phyloP scores from a whole-genome alignment of 2,888 invertebrate genomes.

The Oasisia sp. region DNA sequence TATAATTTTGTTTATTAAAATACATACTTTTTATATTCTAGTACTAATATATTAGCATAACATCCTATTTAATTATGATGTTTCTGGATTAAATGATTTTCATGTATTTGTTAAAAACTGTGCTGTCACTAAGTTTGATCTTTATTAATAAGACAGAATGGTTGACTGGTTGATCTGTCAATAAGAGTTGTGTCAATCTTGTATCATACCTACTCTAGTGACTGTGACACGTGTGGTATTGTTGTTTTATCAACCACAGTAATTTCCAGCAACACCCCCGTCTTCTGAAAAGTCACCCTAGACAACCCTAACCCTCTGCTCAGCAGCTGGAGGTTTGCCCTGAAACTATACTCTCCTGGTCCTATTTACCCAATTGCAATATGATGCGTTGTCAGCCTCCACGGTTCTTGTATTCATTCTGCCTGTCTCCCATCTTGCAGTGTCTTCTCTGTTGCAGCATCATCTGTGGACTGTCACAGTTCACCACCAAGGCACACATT shows the following conservation, averaged over 20 bases:
- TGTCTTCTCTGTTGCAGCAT: not conserved
- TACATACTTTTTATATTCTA: not conserved
- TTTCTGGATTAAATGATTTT: not conserved
- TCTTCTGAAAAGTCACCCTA: no score
- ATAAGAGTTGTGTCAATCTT: not conserved
- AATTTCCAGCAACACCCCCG: no score
- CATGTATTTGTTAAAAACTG: not conserved
- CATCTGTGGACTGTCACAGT: not conserved
- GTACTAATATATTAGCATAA: not conserved
- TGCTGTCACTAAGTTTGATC: not conserved
- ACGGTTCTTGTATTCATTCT: not conserved
- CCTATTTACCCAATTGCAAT: not conserved
- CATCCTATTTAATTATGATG: not conserved
- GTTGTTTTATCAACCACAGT: no score
- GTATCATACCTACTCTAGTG: not conserved
- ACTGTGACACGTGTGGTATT: not conserved
- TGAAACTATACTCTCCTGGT: no score
- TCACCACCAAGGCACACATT: conserved; percentile 4
- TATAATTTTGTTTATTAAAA: not conserved
- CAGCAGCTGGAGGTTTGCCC: no score
- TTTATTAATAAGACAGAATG: not conserved
- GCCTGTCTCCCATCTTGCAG: not conserved
- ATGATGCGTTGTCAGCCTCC: not conserved
- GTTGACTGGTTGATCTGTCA: not conserved
- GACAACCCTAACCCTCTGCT: no score